Percentiles rank a stretch among this genome's conserved stretches.
These are phyloP conservation scores for Andrena minutula DNA, from an alignment of 2,888 invertebrate species.

Conservation along the genomic window DNA sequence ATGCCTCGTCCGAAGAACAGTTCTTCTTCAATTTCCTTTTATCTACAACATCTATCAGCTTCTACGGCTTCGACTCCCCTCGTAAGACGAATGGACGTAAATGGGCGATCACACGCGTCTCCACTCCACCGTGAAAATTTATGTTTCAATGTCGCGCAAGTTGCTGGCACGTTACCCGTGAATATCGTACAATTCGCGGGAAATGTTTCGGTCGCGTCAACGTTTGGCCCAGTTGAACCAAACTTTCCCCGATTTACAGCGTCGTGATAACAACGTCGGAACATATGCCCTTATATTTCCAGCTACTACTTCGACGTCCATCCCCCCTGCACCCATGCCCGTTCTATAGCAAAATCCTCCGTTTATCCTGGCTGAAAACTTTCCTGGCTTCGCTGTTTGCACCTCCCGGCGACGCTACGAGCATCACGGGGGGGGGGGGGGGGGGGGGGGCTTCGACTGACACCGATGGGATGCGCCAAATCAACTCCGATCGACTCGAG, in stretches of 20 bases:
- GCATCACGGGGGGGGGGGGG: neutral
- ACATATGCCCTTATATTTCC: conserved; percentile 61
- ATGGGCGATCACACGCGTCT: conserved; percentile 15
- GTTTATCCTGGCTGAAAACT: conserved; percentile 67
- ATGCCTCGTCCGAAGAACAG: too few relatives aligned
- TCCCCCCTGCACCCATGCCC: neutral
- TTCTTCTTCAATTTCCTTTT: too few relatives aligned
- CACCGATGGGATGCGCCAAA: conserved; percentile 29
- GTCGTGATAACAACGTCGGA: conserved; percentile 52
- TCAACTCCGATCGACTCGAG: conserved; percentile 23
- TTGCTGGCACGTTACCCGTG: conserved; percentile 7
- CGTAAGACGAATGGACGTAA: conserved; percentile 6
- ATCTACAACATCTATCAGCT: neutral
- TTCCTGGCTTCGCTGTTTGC: conserved; percentile 57
- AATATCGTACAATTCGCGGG: conserved; percentile 26
- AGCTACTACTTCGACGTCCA: conserved; percentile 38
- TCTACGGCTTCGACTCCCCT: neutral
- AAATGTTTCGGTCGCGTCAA: conserved; percentile 48
- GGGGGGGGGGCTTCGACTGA: conserved; percentile 11
- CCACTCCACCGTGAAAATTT: conserved; percentile 23
- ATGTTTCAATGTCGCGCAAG: conserved; percentile 20
- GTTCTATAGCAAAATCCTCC: conserved; percentile 51
- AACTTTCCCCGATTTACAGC: conserved; percentile 58
- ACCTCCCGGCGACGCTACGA: conserved; percentile 24
- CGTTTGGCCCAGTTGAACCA: conserved; percentile 44